Evolutionary conservation across 2,888 invertebrate genomes (phyloP).

Genomic region (Tipula vernalis): DNA sequence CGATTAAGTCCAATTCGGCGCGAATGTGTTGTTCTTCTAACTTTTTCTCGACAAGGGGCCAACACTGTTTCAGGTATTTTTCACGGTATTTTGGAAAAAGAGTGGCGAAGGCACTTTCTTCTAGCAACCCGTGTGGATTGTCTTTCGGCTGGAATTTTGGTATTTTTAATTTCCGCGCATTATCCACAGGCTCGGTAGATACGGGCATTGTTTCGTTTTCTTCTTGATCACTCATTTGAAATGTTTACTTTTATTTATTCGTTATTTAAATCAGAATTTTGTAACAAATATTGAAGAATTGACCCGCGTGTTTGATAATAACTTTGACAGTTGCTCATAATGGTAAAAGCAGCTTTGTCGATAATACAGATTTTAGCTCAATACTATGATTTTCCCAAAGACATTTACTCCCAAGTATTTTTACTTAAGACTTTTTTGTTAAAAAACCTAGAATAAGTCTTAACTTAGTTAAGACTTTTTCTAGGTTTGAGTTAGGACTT

Average conservation of each 20-base stretch:
- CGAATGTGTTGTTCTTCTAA: conserved; percentile 66
- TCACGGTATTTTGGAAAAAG: conserved; percentile 96
- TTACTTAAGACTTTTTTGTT: no score
- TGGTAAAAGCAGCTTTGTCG: background rate
- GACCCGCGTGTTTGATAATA: background rate
- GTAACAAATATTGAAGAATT: background rate
- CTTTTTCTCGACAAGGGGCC: conserved; percentile 86
- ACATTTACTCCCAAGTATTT: background rate
- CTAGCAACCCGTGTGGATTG: conserved; percentile 69
- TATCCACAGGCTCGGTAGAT: conserved; percentile 50
- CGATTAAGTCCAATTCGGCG: conserved; percentile 83
- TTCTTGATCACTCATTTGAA: conserved; percentile 14
- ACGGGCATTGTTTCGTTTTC: conserved; percentile 22
- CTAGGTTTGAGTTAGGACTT: no score
- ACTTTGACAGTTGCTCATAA: background rate
- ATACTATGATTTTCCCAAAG: background rate
- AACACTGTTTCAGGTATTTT: conserved; percentile 86
- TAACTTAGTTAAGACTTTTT: no score
- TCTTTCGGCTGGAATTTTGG: conserved; percentile 79
- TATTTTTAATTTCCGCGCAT: conserved; percentile 78
- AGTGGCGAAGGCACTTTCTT: conserved; percentile 93
- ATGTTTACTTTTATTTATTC: background rate
- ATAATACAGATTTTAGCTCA: background rate
- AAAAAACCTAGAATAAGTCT: no score
- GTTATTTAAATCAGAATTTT: background rate